Conservation (phyloP, 2,113 vertebrate genomes). For the Melanotaenia duboulayi region DNA sequence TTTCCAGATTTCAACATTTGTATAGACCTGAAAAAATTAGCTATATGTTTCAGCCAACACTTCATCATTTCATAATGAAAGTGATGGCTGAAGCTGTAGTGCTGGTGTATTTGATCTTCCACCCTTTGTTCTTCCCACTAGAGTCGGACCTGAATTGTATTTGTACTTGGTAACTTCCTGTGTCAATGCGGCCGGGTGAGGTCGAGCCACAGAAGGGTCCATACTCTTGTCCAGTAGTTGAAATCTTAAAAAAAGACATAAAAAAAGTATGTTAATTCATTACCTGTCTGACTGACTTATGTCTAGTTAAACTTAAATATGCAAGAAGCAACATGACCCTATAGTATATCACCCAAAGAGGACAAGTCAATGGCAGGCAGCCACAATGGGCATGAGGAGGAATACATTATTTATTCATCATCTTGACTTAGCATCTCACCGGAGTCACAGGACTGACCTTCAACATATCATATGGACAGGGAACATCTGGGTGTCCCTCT, state of each 20-base stretch:
- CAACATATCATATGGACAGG: slow-evolving; percentile 84
- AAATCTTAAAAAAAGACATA: slow-evolving; percentile 76
- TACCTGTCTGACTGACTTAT: slow-evolving; percentile 40
- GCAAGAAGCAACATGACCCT: slow-evolving; percentile 42
- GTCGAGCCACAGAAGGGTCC: slow-evolving; percentile 84
- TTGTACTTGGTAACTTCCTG: slow-evolving; percentile 75
- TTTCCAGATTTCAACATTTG: no score
- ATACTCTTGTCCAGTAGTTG: slow-evolving; percentile 71
- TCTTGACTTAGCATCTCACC: slow-evolving; percentile 22
- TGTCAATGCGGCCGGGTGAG: slow-evolving; percentile 81
- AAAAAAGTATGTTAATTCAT: slow-evolving; percentile 31
- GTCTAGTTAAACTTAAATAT: slow-evolving; percentile 41
- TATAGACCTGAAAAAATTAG: background rate
- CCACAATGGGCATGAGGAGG: slow-evolving; percentile 75
- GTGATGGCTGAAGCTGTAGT: slow-evolving; percentile 51
- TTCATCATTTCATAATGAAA: background rate
- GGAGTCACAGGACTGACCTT: slow-evolving; percentile 78
- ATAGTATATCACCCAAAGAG: slow-evolving; percentile 55
- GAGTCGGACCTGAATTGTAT: slow-evolving; percentile 78
- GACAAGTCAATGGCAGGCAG: slow-evolving; percentile 45
- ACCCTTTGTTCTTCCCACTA: slow-evolving; percentile 84
- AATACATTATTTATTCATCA: slow-evolving; percentile 79
- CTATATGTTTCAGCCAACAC: background rate
- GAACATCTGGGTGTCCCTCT: slow-evolving; percentile 78
- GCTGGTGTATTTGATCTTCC: slow-evolving; percentile 85